A percentile compares a stretch with the other conserved stretches of the same genome.
phyloP scores from a whole-genome alignment of 2,888 invertebrate genomes.

The Gisinianus flammeolus region DNA sequence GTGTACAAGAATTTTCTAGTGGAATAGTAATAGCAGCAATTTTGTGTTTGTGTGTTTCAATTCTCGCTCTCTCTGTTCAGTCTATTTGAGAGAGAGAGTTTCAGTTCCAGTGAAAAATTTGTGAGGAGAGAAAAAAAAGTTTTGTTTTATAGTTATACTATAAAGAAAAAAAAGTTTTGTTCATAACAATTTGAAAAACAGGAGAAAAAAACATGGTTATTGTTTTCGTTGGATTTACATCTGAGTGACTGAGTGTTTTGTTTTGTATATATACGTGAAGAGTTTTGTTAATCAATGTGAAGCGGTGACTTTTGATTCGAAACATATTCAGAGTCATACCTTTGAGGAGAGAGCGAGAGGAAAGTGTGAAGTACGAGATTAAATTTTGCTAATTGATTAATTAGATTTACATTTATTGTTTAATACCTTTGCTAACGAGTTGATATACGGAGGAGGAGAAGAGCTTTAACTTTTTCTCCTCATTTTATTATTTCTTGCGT shows the following conservation, averaged over 20 bases:
- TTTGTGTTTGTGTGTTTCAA: neutral
- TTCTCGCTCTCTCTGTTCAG: neutral
- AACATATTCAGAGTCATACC: neutral
- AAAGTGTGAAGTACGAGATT: too few relatives aligned
- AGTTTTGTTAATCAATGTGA: neutral
- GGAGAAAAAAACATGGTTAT: too few relatives aligned
- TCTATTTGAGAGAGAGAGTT: conserved; percentile 1
- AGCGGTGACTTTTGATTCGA: neutral
- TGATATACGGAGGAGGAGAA: too few relatives aligned
- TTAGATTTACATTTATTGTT: neutral
- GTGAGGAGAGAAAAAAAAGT: neutral
- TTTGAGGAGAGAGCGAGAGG: neutral
- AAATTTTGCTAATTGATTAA: conserved; percentile 21
- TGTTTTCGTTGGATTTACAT: neutral
- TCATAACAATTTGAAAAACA: too few relatives aligned
- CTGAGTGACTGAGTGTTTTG: neutral
- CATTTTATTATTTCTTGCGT: too few relatives aligned
- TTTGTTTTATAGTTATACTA: too few relatives aligned
- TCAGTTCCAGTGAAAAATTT: neutral
- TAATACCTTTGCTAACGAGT: neutral
- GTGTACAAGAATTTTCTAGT: conserved; percentile 1
- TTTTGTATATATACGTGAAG: neutral
- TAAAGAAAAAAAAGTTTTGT: too few relatives aligned
- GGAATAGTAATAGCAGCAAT: neutral
- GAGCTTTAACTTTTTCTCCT: neutral